Conservation (phyloP, 1,140 invertebrate genomes). For the Apocrypta bakeri region DNA sequence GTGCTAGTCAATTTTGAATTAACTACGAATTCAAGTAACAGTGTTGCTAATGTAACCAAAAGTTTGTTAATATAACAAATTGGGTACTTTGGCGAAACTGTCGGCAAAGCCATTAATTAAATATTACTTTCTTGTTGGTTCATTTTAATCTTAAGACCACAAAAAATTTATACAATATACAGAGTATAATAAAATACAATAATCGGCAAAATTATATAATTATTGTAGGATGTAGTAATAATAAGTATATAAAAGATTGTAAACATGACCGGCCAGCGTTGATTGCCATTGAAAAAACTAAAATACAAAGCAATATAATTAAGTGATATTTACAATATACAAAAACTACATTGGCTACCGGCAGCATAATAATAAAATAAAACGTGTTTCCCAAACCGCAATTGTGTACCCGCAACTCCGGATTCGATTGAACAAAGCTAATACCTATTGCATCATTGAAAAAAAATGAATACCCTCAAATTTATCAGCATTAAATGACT, state of each 20-base stretch:
- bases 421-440: background rate
- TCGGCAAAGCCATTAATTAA: constrained; percentile 2
- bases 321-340: too few relatives aligned
- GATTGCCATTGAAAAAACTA: too few relatives aligned
- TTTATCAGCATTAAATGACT: background rate
- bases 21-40: constrained; percentile 1
- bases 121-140: background rate
- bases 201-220: constrained; percentile 8
- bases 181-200: constrained; percentile 21
- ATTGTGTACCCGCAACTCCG: background rate
- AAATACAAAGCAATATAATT: too few relatives aligned
- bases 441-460: constrained; percentile 25
- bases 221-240: constrained; percentile 13
- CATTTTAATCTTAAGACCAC: background rate
- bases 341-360: too few relatives aligned
- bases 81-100: constrained; percentile 16
- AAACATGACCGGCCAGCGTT: constrained; percentile 6
- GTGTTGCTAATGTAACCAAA: constrained; percentile 24
- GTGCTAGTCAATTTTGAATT: background rate
- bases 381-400: too few relatives aligned
- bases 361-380: too few relatives aligned
- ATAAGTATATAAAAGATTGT: constrained; percentile 27
- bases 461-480: background rate
- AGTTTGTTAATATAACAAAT: constrained; percentile 46
- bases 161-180: constrained; percentile 17